Evolutionary conservation across 2,888 invertebrate genomes (phyloP).

Genomic region (Aphrophora alni): DNA sequence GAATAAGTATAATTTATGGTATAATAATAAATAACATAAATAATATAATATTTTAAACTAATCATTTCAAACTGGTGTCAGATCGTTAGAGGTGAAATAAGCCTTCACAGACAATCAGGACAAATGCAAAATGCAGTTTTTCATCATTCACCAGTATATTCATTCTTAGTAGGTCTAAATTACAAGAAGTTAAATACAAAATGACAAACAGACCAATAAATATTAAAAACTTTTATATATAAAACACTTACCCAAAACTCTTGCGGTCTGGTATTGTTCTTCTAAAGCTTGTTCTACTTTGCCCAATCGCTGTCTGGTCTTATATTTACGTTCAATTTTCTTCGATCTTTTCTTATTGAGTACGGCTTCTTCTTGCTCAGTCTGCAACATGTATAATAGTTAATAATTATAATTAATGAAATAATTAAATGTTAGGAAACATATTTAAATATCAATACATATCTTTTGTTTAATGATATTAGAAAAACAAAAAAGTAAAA

Average conservation of each 20-base stretch:
- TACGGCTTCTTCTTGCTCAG: conserved; percentile 93
- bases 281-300: conserved; percentile 94
- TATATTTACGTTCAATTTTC: conserved; percentile 91
- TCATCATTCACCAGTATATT: background rate
- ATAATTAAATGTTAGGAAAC: too few species aligned
- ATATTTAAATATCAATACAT: too few species aligned
- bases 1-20: too few species aligned
- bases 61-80: too few species aligned
- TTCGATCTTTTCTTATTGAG: conserved; percentile 94
- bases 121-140: conserved; percentile 34
- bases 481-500: too few species aligned
- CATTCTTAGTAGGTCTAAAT: too few species aligned
- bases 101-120: conserved; percentile 34
- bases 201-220: background rate
- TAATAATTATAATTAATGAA: too few species aligned
- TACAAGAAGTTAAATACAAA: background rate
- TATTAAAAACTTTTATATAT: background rate
- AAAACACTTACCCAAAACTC: conserved; percentile 79
- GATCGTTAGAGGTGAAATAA: conserved; percentile 41
- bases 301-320: conserved; percentile 87
- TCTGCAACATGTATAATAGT: too few species aligned
- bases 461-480: too few species aligned
- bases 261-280: conserved; percentile 96
- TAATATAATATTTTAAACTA: too few species aligned
- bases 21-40: too few species aligned